Conservation (phyloP, 2,888 invertebrate genomes). For the Eilema griseolum region DNA sequence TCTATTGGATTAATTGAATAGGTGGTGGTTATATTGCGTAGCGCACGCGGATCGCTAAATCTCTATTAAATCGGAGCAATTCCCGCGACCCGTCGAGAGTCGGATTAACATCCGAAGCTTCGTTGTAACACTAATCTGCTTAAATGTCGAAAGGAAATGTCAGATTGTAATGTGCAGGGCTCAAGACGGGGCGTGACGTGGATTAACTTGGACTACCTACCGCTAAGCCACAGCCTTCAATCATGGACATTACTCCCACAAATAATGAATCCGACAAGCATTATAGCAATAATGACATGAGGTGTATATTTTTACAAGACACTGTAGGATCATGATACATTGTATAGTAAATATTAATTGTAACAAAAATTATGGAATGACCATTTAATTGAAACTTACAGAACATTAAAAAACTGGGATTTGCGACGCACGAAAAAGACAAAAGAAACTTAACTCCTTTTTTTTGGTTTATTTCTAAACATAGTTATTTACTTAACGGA, state of each 20-base stretch:
- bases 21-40: constrained; percentile 48
- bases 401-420: no score
- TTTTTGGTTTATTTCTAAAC: no score
- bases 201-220: constrained; percentile 76
- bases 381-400: no score
- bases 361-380: no score
- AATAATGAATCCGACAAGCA: no score
- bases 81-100: constrained; percentile 82
- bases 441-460: no score
- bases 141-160: constrained; percentile 87
- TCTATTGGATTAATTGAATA: not conserved
- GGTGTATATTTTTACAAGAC: not conserved
- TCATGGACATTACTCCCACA: constrained; percentile 30
- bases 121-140: constrained; percentile 85
- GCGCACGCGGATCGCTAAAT: constrained; percentile 73
- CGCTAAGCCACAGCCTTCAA: constrained; percentile 70
- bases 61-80: constrained; percentile 81
- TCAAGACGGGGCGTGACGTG: constrained; percentile 73
- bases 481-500: no score
- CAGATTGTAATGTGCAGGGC: constrained; percentile 85
- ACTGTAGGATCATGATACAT: not conserved
- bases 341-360: no score
- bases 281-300: not conserved
- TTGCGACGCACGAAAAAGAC: no score
- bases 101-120: constrained; percentile 83